phyloP scores from a whole-genome alignment of 1,140 invertebrate genomes.

The Procambarus virginalis region DNA sequence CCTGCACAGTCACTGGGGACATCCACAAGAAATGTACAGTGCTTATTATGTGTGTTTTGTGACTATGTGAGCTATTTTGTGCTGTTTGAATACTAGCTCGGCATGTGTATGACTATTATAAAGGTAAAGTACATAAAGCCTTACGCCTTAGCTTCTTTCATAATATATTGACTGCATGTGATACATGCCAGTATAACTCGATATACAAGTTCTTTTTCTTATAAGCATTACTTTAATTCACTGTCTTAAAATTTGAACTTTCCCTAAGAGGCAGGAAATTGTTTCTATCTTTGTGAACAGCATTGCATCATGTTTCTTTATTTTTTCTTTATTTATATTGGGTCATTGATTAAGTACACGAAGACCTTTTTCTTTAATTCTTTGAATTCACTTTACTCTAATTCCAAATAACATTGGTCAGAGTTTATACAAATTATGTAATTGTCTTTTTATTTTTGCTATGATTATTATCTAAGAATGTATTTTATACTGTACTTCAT shows the following conservation, averaged over 20 bases:
- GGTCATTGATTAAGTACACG: too few relatives aligned
- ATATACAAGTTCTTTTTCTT: not conserved
- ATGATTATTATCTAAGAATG: not conserved
- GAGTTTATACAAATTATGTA: not conserved
- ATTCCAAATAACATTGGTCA: not conserved
- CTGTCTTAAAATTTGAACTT: too few relatives aligned
- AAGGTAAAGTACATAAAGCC: not conserved
- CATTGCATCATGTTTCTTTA: too few relatives aligned
- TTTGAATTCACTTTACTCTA: not conserved
- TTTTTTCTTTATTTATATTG: too few relatives aligned
- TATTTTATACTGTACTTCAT: not conserved
- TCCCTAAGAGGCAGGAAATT: too few relatives aligned
- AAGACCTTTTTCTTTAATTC: not conserved
- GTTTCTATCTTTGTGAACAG: too few relatives aligned
- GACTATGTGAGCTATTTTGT: not conserved
- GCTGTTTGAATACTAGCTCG: not conserved
- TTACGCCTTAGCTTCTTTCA: not conserved
- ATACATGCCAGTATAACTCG: not conserved
- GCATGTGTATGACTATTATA: too few relatives aligned
- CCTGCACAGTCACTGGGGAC: not conserved
- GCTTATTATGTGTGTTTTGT: not conserved
- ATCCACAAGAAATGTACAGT: not conserved
- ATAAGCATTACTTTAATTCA: not conserved
- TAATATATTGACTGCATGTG: not conserved
- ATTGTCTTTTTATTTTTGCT: not conserved